Evolutionary conservation across 2,113 vertebrate species (phyloP).

Genomic region (Protobothrops flavoviridis): DNA sequence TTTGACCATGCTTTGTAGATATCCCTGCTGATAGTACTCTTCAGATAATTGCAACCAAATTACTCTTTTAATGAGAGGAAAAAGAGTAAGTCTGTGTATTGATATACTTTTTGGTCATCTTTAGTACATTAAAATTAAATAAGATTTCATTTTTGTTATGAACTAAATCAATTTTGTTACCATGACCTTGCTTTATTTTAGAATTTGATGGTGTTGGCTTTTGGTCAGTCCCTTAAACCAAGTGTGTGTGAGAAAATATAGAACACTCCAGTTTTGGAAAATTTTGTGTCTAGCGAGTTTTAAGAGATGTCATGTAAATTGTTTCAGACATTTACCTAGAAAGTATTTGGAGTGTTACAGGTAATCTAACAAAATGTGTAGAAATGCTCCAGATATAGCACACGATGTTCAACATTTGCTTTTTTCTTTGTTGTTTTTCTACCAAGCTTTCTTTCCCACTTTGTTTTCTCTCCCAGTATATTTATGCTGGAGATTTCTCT

Average conservation of each 20-base stretch:
- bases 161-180: neutral
- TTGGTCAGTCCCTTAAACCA: neutral
- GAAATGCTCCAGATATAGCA: neutral
- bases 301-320: neutral
- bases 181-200: neutral
- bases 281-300: neutral
- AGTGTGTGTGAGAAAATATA: neutral
- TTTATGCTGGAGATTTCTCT: neutral
- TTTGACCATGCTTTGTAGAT: neutral
- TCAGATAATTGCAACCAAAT: neutral
- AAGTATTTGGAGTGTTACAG: neutral
- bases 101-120: neutral
- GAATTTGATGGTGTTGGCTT: neutral
- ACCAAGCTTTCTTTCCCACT: neutral
- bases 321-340: neutral
- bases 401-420: neutral
- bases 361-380: neutral
- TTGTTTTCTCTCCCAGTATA: neutral
- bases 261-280: neutral
- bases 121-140: neutral
- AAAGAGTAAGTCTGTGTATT: neutral
- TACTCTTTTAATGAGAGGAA: neutral
- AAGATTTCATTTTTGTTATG: neutral
- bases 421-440: neutral
- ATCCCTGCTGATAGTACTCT: neutral